Conservation (phyloP, 2,113 vertebrate species). For the Hirundichthys speculiger region DNA sequence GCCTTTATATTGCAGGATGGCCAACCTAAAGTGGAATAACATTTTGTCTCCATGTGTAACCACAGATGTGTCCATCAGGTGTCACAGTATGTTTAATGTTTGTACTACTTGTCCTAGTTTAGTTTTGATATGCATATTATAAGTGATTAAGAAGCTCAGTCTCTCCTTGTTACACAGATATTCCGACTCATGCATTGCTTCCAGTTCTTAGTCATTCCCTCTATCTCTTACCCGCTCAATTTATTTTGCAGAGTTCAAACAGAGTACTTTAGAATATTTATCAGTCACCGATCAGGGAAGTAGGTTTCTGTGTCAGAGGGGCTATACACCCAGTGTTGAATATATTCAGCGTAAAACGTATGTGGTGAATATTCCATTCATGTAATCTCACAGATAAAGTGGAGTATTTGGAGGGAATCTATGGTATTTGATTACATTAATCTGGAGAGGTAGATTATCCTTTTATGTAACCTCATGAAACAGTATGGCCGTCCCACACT, state of each 20-base stretch:
- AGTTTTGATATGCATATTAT: too few relatives aligned
- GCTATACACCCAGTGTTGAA: slow-evolving; percentile 16
- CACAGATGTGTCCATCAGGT: too few relatives aligned
- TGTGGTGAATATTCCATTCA: slow-evolving; percentile 7
- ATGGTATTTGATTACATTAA: not conserved
- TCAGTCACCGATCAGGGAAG: slow-evolving; percentile 34
- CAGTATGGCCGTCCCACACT: not conserved
- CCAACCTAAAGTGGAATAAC: too few relatives aligned
- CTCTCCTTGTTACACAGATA: not conserved
- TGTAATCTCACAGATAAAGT: not conserved
- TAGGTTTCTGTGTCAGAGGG: slow-evolving; percentile 61
- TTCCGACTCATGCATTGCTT: not conserved
- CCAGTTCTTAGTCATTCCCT: not conserved
- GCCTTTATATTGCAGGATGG: too few relatives aligned
- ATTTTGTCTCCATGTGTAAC: too few relatives aligned
- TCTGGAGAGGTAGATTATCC: not conserved
- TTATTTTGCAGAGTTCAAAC: slow-evolving; percentile 26
- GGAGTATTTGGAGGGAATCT: not conserved
- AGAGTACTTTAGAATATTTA: slow-evolving; percentile 57
- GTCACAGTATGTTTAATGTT: too few relatives aligned
- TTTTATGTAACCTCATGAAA: not conserved
- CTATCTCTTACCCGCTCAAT: not conserved
- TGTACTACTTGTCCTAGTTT: too few relatives aligned
- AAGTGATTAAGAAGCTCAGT: too few relatives aligned
- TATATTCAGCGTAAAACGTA: slow-evolving; percentile 25